Base-by-base conservation (phyloP, 2,888 invertebrate genomes). In the Apodemia zela region DNA sequence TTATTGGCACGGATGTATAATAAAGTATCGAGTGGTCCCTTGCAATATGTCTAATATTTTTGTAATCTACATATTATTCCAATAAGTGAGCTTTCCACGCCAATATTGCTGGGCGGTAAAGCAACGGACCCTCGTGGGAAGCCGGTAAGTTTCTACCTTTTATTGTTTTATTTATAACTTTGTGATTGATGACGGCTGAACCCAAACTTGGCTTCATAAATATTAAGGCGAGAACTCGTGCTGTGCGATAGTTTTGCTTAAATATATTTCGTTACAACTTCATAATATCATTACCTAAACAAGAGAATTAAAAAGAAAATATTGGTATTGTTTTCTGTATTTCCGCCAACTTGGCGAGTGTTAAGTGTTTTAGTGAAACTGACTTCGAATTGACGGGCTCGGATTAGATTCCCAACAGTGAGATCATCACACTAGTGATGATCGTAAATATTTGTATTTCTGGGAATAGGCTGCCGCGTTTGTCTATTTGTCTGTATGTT, bases 151-250 rank as follows among this genome's bases (percentile, higher is more conserved):
- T 89, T 87, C n/a, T n/a, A 90, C 89, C 89, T 89, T 90, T 91
- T 90, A 90, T 91, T 91, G 90, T 90, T 91, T 90, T 91, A 91
- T 91, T 90, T 91, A 91, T 90, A 91, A 91, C 89, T 91, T 89
- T 86, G 87, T 90, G 91, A 91, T 91, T 91, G 91, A 91, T 91
- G 91, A 87, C 79, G 88, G 85, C 82, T 80, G 82, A 78, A 74
- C 72, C 73, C 72, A 78, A 82, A 85, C 76, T 88, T 82, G 66
- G 82, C 83, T 90, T 90, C 89, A 91, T 91, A 91, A 89, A 91
- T 91, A 91, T 91, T 89, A 87, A 87, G 84, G 73, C 73, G 73
- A 74, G 71, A 81, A 78, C 79, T 85, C 87, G 82, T 75, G 80
- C 82, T 81, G 86, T 54, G 85, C 75, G 77, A 80, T 89, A 87